Evolutionary conservation across 2,797 vertebrate species (phyloP), one percentile per base, ranked within the genome.

Genomic region (Phalloptychus januarius): DNA sequence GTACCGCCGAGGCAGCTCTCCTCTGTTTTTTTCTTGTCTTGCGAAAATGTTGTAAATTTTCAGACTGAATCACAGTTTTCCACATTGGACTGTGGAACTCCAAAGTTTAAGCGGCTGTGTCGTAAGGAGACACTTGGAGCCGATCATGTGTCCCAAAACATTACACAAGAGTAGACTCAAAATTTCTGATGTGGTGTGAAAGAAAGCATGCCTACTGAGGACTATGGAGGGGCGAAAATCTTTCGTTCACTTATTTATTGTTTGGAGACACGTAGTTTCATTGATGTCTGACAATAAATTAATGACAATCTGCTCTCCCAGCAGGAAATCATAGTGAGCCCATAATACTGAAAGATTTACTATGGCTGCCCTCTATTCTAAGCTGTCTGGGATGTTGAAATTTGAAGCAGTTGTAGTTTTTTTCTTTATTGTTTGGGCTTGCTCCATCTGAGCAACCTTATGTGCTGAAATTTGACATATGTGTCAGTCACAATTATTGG

Each of bases 131-230:
- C 79, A 82, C 78, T 81, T 81, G 86, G 74, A 77, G 72, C 73
- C 77, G 74, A 82, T 85, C 76, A 80, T 89, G 87, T 84, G 84
- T 83, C 88, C 42, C 90, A 89, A 86, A 81, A 76, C 84, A 88
- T 94, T 91, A 91, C 89, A 84, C 89, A 93, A 91, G 80, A 81
- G 71, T 67, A 69, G 85, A 85, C 82, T 84, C 85, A 74, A 83
- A 79, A 54, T 87, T 76, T 86, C 70, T 86, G 83, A 85, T 88
- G 92, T 90, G 85, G 86, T 87, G 88, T 87, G 86, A 87, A 84
- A 77, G 83, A 85, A 75, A 80, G 88, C 85, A 87, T 83, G 85
- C 86, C 85, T 89, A 82, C 78, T 79, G 76, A 79, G 82, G 88
- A 70, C 81, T 84, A 88, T 70, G 83, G 81, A 89, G 86, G 91